These are phyloP conservation scores for Champsocephalus gunnari DNA, from an alignment of 2,797 vertebrate species.

Conservation along the genomic window DNA sequence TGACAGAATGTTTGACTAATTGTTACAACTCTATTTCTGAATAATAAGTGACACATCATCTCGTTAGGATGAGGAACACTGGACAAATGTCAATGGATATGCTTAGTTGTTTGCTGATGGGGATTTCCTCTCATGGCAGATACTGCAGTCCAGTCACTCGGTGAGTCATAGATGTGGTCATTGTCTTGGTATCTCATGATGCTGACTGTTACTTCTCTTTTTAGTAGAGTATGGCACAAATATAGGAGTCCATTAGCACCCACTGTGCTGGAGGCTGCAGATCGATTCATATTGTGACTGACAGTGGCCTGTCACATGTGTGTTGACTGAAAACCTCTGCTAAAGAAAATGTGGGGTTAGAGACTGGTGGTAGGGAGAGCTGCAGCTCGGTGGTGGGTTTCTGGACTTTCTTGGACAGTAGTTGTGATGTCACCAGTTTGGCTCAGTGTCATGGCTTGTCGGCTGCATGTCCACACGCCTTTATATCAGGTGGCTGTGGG, in stretches of 20 bases:
- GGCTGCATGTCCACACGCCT: conserved; percentile 21
- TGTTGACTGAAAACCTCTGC: not conserved
- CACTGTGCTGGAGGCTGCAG: not conserved
- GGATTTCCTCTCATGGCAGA: not conserved
- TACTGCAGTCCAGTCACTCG: conserved; percentile 17
- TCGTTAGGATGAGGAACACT: no score
- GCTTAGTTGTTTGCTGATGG: not conserved
- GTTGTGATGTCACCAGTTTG: conserved; percentile 45
- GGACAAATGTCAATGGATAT: not conserved
- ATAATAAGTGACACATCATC: not conserved
- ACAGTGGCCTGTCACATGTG: conserved; percentile 10
- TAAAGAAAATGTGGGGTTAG: not conserved
- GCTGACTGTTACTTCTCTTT: conserved; percentile 37
- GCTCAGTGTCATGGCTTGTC: conserved; percentile 16
- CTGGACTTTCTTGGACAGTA: conserved; percentile 25
- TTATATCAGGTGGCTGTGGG: conserved; percentile 22
- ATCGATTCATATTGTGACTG: conserved; percentile 2
- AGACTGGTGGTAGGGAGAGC: conserved; percentile 8
- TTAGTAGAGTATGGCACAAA: conserved; percentile 5
- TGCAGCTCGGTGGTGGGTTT: conserved; percentile 6
- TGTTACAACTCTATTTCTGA: not conserved
- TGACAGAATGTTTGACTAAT: not conserved
- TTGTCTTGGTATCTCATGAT: conserved; percentile 43
- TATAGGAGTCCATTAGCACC: not conserved
- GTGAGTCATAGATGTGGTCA: conserved; percentile 43